Base-by-base conservation (phyloP, 2,797 vertebrate genomes). In the Halcyon badia region DNA sequence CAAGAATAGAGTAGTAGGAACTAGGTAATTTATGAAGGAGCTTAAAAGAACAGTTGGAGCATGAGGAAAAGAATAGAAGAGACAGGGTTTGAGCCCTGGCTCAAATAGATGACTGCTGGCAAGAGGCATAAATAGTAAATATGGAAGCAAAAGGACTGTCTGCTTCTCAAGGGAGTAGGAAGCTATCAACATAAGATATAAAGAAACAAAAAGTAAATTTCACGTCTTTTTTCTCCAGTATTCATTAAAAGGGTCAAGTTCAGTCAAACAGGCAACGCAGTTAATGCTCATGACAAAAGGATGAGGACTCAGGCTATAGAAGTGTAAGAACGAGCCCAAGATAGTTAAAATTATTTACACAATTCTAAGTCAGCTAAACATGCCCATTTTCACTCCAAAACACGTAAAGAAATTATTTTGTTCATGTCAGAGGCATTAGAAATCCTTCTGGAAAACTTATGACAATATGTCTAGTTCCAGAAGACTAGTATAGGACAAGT, bases 191-290 rank as follows among this genome's bases (percentile, higher is more conserved):
- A 78, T 42, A 85, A 39, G 46, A 70, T 77, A 95, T 57, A 35
- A 86, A 73, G 76, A 94, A 86, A 83, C 31, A 61, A 48, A 90
- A 90, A 81, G 57, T 37, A 82, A 87, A 90, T 70, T 19, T 80
- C 70, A 73, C 52, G 39, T 28, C 26, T 77, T 83, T 80, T 90
- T 75, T 11, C 58, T 64, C 5, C 19, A 72, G 13, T 75, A 44
- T 93, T 94, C 69, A 68, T 48, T 61, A 61, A 91, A 75, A 92
- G 52, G 60, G 26, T 85, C 78, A 85, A 66, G 56, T 89, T 77
- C 48, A 71, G 60, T 60, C 44, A 70, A 87, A 92, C 3, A 80
- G 31, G 28, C 28, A 60, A 62, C 21, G 21, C 5, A 85, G 72
- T 66, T 88, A 87, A 77, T 42, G 14, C 6, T 84, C 4, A 31